Evolutionary conservation across 2,113 vertebrate genomes (phyloP), one percentile per base, ranked within the genome.

Genomic region (Ammospiza nelsoni): DNA sequence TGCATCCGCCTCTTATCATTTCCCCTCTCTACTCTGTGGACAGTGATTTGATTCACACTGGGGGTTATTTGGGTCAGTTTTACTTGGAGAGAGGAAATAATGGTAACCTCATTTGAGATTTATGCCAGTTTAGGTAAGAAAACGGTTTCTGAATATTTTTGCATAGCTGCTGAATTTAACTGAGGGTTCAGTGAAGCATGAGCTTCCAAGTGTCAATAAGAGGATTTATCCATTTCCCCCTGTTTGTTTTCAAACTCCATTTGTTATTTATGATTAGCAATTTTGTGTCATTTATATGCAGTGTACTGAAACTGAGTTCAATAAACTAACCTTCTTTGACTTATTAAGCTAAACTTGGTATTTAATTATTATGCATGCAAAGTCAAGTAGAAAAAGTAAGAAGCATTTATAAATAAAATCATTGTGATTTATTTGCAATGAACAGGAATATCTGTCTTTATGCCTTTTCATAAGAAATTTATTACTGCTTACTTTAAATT

Each of bases 131-230:
- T 86, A 91, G 87, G 55, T 52, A 58, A 71, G 46, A 84, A 95
- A 94, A 92, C 92, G 58, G 77, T 89, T 90, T 89, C 49, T 69
- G 89, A 93, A 75, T 96, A 72, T 95, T 95, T 84, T 84, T 91
- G 69, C 80, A 39, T 61, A 92, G 87, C 61, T 89, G 86, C 91
- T 89, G 57, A 94, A 90, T 74, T 51, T 75, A 91, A 79, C 67
- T 29, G 71, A 90, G 83, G 17, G 11, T 59, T 94, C 93, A 92
- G 69, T 79, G 65, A 59, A 90, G 94, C 67, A 25, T 84, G 48
- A 75, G 49, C 59, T 91, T 95, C 84, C 73, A 59, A 89, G 33
- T 59, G 37, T 65, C 72, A 79, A 9, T 62, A 73, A 78, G 54
- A 93, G 68, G 49, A 73, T 96, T 87, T 78, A 66, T 81, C 24